Percentiles rank a stretch among this genome's conserved stretches.
Evolutionary conservation across 2,113 vertebrate genomes (phyloP).

Genomic region (Hyla sarda): DNA sequence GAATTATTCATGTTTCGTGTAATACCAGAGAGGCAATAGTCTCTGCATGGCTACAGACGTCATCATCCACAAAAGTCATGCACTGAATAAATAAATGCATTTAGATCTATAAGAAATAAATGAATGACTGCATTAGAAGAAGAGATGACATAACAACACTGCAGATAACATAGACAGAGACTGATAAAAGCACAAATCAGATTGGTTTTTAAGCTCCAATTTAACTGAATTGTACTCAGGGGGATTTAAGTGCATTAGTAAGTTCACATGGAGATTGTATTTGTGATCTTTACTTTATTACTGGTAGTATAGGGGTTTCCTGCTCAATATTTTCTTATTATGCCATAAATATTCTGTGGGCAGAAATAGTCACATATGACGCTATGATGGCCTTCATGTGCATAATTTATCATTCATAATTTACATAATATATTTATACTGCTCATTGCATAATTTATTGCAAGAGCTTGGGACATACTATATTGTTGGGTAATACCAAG

Average conservation of each 20-base stretch:
- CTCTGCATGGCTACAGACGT: background rate
- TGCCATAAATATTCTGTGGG: background rate
- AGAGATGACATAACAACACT: background rate
- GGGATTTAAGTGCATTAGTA: background rate
- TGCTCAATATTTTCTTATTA: background rate
- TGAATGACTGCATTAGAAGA: background rate
- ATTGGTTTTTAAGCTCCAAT: background rate
- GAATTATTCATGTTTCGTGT: slow-evolving; percentile 37
- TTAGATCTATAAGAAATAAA: background rate
- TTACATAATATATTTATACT: slow-evolving; percentile 26
- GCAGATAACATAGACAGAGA: background rate
- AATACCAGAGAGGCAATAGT: slow-evolving; percentile 21
- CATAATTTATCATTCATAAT: slow-evolving; percentile 4
- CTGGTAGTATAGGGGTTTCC: background rate
- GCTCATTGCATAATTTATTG: background rate
- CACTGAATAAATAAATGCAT: background rate
- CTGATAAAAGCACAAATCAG: background rate
- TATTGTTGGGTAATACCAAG: background rate
- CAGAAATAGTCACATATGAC: background rate
- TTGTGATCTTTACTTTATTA: background rate
- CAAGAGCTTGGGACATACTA: background rate
- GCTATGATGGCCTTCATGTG: background rate
- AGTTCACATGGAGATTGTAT: background rate
- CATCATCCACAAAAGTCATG: slow-evolving; percentile 4
- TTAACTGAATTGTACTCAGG: background rate